A percentile compares a stretch with the other conserved stretches of the same genome.
Conservation (phyloP, 1,140 invertebrate species). For the Drosophila ironensis region DNA sequence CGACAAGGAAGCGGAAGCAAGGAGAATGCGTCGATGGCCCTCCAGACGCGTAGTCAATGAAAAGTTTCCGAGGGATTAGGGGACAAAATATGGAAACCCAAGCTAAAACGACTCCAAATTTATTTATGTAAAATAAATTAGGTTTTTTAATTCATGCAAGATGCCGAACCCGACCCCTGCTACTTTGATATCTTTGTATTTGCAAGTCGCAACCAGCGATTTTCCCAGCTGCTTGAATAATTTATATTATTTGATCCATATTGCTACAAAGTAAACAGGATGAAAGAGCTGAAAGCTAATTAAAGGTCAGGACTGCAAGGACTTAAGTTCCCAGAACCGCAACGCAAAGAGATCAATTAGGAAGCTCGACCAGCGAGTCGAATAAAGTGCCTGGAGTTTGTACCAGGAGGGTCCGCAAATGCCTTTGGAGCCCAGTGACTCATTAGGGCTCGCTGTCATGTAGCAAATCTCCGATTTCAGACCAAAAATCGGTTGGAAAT, state of each 20-base stretch:
- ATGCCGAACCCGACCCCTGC: too few relatives aligned
- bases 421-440: not conserved
- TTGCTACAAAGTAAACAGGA: conserved; percentile 32
- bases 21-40: conserved; percentile 20
- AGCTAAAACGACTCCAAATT: too few relatives aligned
- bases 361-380: too few relatives aligned
- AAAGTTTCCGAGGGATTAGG: not conserved
- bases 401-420: too few relatives aligned
- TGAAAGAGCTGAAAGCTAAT: conserved; percentile 33
- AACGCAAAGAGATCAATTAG: too few relatives aligned
- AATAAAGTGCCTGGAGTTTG: too few relatives aligned
- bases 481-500: conserved; percentile 10
- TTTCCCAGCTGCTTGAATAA: conserved; percentile 29
- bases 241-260: conserved; percentile 73
- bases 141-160: too few relatives aligned
- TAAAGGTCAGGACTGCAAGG: not conserved
- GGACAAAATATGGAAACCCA: not conserved
- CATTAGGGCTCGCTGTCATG: not conserved
- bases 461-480: conserved; percentile 1
- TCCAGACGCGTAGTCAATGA: conserved; percentile 4
- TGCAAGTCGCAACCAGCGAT: too few relatives aligned
- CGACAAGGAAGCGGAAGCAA: conserved; percentile 8
- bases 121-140: too few relatives aligned
- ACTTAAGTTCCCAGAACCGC: too few relatives aligned
- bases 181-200: too few relatives aligned